These are phyloP conservation scores for Actinernus sp. DNA, from an alignment of 92 coral and sea anemone species.

Conservation along the genomic window DNA sequence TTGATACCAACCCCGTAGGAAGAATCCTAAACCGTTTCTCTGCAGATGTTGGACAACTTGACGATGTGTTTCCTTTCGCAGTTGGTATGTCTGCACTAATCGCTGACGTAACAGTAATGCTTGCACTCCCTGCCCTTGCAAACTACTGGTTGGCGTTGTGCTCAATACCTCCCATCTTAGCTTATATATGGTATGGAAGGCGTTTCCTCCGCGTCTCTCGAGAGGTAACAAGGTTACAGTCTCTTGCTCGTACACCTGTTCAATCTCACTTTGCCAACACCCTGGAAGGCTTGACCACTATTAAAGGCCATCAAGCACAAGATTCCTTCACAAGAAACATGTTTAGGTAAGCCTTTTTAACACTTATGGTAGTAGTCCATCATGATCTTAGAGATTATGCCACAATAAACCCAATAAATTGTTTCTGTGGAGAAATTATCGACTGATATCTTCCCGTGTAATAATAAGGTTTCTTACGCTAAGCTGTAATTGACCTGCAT, in stretches of 20 bases:
- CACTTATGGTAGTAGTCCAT: too few species aligned
- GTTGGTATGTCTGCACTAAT: not conserved
- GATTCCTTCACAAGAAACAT: not conserved
- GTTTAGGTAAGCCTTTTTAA: not conserved
- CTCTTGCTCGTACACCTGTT: constrained; percentile 2
- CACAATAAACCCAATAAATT: too few species aligned
- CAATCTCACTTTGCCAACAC: not conserved
- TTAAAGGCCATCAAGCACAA: constrained; percentile 1
- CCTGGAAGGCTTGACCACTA: not conserved
- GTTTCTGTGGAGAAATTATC: too few species aligned
- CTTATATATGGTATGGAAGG: constrained; percentile 5
- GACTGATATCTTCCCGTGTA: too few species aligned
- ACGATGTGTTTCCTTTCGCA: not conserved
- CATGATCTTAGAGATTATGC: too few species aligned
- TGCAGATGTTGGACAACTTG: not conserved
- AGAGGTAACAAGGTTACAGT: constrained; percentile 1
- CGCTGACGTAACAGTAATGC: not conserved
- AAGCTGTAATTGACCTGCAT: too few species aligned
- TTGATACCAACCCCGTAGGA: constrained; percentile 26
- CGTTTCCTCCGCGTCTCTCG: not conserved
- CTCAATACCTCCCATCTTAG: not conserved
- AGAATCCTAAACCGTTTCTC: constrained; percentile 1
- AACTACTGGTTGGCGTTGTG: not conserved
- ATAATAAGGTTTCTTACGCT: too few species aligned
- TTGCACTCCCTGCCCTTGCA: not conserved